These are phyloP conservation scores for Oscheius onirici DNA, from an alignment of 2,888 invertebrate genomes.

Conservation along the genomic window DNA sequence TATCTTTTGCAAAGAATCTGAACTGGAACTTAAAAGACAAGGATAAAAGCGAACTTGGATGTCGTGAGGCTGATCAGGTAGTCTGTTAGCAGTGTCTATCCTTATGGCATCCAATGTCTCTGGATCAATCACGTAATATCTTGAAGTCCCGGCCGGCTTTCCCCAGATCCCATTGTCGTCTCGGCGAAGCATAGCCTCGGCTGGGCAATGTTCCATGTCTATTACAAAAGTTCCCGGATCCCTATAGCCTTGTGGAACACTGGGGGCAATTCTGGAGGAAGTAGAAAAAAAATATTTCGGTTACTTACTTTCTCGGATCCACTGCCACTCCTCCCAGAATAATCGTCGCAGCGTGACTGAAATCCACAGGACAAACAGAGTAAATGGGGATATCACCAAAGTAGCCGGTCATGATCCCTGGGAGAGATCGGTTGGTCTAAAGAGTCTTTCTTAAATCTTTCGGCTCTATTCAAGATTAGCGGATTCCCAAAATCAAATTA, in stretches of 20 bases:
- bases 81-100: constrained; percentile 43
- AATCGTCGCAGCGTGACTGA: constrained; percentile 48
- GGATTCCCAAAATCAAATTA: background rate
- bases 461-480: background rate
- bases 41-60: constrained; percentile 36
- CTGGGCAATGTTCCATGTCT: constrained; percentile 36
- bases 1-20: constrained; percentile 53
- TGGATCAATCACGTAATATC: constrained; percentile 48
- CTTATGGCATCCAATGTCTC: constrained; percentile 46
- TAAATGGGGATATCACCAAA: constrained; percentile 42
- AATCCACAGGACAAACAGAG: constrained; percentile 44
- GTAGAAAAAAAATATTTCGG: background rate
- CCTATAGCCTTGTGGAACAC: constrained; percentile 52
- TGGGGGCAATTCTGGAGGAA: constrained; percentile 41
- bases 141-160: constrained; percentile 54
- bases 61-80: constrained; percentile 39
- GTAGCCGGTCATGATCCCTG: constrained; percentile 14
- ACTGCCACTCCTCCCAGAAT: constrained; percentile 51
- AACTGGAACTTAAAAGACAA: constrained; percentile 1
- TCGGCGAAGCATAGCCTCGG: constrained; percentile 39
- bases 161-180: constrained; percentile 58
- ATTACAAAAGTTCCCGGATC: constrained; percentile 57
- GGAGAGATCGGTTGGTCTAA: constrained; percentile 4
- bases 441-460: background rate
- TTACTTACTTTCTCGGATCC: constrained; percentile 33